Evolutionary conservation across 2,888 invertebrate genomes (phyloP).

Genomic region (Leptogaster cylindrica): DNA sequence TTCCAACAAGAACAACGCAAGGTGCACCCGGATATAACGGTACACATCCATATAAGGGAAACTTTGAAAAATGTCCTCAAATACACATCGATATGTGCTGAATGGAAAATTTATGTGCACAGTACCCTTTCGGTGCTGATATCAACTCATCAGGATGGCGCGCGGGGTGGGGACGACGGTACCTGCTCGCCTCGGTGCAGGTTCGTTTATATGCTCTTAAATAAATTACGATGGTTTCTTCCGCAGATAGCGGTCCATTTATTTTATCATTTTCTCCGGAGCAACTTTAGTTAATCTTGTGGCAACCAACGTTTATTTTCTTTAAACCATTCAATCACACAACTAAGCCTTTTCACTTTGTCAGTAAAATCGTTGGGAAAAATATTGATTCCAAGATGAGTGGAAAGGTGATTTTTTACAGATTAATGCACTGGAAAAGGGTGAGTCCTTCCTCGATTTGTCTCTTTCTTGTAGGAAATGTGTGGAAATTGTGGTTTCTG

Average conservation of each 20-base stretch:
- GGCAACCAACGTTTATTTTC: constrained; percentile 20
- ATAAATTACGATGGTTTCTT: constrained; percentile 31
- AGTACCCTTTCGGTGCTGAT: constrained; percentile 19
- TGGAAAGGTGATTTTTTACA: too few species aligned
- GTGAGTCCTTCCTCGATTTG: too few species aligned
- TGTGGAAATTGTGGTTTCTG: too few species aligned
- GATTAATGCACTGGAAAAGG: too few species aligned
- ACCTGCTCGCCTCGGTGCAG: constrained; percentile 12
- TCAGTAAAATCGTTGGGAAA: too few species aligned
- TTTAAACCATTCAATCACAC: constrained; percentile 4
- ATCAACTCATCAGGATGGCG: constrained; percentile 27
- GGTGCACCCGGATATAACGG: too few species aligned
- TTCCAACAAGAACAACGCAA: too few species aligned
- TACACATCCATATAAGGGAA: too few species aligned
- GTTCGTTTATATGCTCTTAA: constrained; percentile 12
- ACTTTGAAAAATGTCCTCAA: constrained; percentile 44
- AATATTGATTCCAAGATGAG: too few species aligned
- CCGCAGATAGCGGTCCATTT: constrained; percentile 19
- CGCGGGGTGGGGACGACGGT: constrained; percentile 16
- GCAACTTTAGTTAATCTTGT: constrained; percentile 17
- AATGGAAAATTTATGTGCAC: constrained; percentile 44
- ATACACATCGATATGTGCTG: constrained; percentile 45
- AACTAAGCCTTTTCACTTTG: constrained; percentile 9
- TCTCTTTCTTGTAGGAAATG: too few species aligned
- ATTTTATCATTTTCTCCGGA: constrained; percentile 20